Percentiles rank a stretch among this genome's conserved stretches.
These are phyloP conservation scores for Drosophila monieri DNA, from an alignment of 2,888 invertebrate genomes.

Conservation along the genomic window DNA sequence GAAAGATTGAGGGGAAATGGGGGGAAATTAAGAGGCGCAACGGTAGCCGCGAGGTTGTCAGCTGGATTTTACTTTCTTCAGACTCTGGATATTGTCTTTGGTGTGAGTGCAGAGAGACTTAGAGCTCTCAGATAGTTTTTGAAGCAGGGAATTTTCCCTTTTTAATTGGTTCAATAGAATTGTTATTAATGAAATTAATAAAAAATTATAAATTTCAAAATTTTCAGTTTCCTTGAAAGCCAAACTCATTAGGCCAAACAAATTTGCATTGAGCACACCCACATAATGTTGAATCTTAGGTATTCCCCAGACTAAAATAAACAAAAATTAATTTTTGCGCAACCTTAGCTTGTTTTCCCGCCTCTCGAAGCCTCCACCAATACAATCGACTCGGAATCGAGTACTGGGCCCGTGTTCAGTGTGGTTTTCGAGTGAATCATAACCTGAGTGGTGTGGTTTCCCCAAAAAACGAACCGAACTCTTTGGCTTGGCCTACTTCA, in stretches of 20 bases:
- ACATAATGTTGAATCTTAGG: constrained; percentile 51
- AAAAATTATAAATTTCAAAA: background rate
- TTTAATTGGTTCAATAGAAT: background rate
- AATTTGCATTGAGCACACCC: constrained; percentile 46
- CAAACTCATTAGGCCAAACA: background rate
- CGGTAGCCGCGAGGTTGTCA: constrained; percentile 43
- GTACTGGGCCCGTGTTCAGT: constrained; percentile 42
- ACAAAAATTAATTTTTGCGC: constrained; percentile 50
- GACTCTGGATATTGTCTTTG: constrained; percentile 15
- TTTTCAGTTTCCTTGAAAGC: constrained; percentile 14
- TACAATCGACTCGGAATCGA: constrained; percentile 32
- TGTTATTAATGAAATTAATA: background rate
- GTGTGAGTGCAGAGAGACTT: constrained; percentile 1
- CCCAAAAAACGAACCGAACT: constrained; percentile 39
- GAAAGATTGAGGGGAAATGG: constrained; percentile 14
- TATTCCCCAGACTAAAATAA: constrained; percentile 54
- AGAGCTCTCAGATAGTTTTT: background rate
- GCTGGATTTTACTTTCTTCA: constrained; percentile 50
- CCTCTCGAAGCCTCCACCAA: constrained; percentile 22
- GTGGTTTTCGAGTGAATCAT: constrained; percentile 57
- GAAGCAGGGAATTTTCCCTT: background rate
- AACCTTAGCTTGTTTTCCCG: constrained; percentile 59
- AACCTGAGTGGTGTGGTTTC: constrained; percentile 53
- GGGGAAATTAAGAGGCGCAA: constrained; percentile 37
- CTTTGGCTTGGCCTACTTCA: constrained; percentile 63